A percentile compares a stretch with the other conserved stretches of the same genome.
phyloP scores from a whole-genome alignment of 2,888 invertebrate genomes.

The Pegoplata infirma region DNA sequence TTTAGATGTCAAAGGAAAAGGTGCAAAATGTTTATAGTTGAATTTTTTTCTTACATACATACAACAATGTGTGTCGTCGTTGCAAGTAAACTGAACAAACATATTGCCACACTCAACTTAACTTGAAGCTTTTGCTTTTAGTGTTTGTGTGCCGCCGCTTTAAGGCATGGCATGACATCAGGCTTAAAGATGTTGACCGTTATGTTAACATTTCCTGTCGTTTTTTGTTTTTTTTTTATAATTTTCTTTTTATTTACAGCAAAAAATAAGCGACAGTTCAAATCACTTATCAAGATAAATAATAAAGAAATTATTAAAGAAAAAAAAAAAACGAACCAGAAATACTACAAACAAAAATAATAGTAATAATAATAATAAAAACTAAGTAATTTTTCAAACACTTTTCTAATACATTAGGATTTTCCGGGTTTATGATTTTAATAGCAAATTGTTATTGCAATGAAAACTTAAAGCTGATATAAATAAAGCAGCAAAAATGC shows the following conservation, averaged over 20 bases:
- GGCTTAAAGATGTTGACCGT: slow-evolving; percentile 53
- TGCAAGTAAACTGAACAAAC: slow-evolving; percentile 6
- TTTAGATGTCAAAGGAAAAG: slow-evolving; percentile 49
- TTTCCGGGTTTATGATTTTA: slow-evolving; percentile 34
- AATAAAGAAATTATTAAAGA: slow-evolving; percentile 26
- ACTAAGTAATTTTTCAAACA: slow-evolving; percentile 20
- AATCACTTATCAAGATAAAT: slow-evolving; percentile 39
- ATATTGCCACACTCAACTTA: slow-evolving; percentile 7
- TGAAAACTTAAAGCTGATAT: not conserved
- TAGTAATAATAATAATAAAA: not conserved
- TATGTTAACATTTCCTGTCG: slow-evolving; percentile 42
- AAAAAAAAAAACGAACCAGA: no score
- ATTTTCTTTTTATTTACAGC: not conserved
- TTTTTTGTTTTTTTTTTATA: not conserved
- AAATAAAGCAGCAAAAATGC: not conserved
- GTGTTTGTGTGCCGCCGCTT: not conserved
- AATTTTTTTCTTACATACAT: slow-evolving; percentile 8
- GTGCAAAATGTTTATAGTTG: slow-evolving; percentile 46
- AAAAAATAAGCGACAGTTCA: slow-evolving; percentile 11
- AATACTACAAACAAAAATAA: no score
- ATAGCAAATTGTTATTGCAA: slow-evolving; percentile 11
- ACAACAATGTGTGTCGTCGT: not conserved
- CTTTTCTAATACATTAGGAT: slow-evolving; percentile 25
- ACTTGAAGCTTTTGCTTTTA: not conserved
- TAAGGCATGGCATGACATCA: slow-evolving; percentile 3